Base-by-base conservation (phyloP, 2,113 vertebrate species). In the Tragelaphus imberbis region DNA sequence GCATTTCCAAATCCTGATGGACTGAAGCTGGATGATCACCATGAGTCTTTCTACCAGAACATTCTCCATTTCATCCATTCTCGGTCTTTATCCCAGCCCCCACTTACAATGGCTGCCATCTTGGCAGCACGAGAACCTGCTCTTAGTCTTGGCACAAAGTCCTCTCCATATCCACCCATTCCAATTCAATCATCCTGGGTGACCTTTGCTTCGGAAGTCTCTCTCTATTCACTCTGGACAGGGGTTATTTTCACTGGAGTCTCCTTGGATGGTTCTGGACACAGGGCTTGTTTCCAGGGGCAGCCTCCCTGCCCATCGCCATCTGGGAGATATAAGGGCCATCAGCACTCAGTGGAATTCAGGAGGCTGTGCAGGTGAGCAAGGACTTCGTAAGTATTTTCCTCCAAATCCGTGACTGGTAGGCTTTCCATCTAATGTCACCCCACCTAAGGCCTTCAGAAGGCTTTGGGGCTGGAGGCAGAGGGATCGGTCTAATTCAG, bases 171-270 rank as follows among this genome's bases (percentile, higher is more conserved):
- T 19, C 63, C 49, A 47, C 36, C 21, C 11, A 25, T 75, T 44
- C 49, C 81, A 88, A 28, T 8, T 55, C 90, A 84, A 84, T 19
- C 87, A 85, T 91, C 90, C 65, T 86, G 27, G 21, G 75, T 96
- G 96, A 96, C 88, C 94, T 97, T 97, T 97, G 53, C 19, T 53
- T 53, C 85, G 53, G 90, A 93, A 96, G 36, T 92, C 28, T 77
- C 61, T 84, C 89, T 90, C 68, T 84, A 71, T 71, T 93, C 95
- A 87, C 28, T 36, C 63, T 33, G 33, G 47, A 79, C 44, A 56
- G 80, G 53, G 7, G 14, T 88, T 97, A 95, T 97, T 98, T 97
- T 96, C 59, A 79, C 97, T 98, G 97, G 97, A 90, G 44, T 77
- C 65, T 86, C 81, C 28, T 92, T 87, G 44, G 47, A 95, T 65